Percentiles rank a stretch among this genome's conserved stretches.
Conservation (phyloP, 2,888 invertebrate species). For the Acrobasis repandana region DNA sequence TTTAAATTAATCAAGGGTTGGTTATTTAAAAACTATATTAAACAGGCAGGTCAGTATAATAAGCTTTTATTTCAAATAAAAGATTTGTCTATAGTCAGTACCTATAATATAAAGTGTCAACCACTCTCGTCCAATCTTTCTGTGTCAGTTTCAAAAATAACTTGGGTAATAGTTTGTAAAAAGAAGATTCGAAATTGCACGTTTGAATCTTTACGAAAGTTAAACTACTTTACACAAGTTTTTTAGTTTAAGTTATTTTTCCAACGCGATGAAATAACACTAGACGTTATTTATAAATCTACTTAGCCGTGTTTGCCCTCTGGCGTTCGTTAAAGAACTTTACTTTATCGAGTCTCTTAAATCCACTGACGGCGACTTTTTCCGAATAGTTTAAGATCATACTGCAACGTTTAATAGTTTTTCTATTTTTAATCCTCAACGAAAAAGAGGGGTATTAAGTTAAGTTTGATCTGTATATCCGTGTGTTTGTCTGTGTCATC, state of each 20-base stretch:
- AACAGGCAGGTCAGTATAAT: too few relatives aligned
- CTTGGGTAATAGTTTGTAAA: neutral
- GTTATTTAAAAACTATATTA: too few relatives aligned
- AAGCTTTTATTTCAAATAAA: too few relatives aligned
- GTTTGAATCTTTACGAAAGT: neutral
- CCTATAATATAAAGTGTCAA: too few relatives aligned
- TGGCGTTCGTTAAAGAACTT: constrained; percentile 17
- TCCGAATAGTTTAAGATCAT: neutral
- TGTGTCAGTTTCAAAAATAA: neutral
- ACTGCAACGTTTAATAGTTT: too few relatives aligned
- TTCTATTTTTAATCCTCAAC: too few relatives aligned
- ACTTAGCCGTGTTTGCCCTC: constrained; percentile 16
- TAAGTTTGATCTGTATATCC: too few relatives aligned
- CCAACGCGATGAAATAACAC: constrained; percentile 4
- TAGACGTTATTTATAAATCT: neutral
- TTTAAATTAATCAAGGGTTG: too few relatives aligned
- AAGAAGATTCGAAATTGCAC: neutral
- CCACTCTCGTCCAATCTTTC: neutral
- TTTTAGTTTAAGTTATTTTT: neutral
- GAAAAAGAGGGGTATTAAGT: too few relatives aligned
- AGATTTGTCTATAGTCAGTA: too few relatives aligned
- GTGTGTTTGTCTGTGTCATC: too few relatives aligned
- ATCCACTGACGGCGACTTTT: constrained; percentile 18
- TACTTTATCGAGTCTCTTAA: constrained; percentile 16
- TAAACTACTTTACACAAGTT: constrained; percentile 1